A percentile compares a stretch with the other conserved stretches of the same genome.
phyloP scores from a whole-genome alignment of 1,140 invertebrate species.

The Drosophila ficusphila region DNA sequence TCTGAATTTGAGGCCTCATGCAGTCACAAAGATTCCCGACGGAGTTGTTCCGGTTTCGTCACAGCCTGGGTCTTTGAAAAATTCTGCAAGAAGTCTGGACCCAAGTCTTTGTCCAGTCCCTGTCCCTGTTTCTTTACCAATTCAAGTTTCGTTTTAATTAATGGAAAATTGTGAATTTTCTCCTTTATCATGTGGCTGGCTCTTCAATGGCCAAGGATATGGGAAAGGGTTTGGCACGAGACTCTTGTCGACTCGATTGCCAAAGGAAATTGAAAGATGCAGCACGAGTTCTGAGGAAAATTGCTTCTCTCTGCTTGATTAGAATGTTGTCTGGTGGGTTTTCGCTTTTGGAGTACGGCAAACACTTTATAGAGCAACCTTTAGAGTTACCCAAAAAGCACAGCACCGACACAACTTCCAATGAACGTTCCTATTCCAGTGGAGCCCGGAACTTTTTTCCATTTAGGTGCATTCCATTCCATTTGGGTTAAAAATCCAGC shows the following conservation, averaged over 20 bases:
- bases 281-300: constrained; percentile 19
- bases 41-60: constrained; percentile 58
- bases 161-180: constrained; percentile 71
- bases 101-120: constrained; percentile 40
- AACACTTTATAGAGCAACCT: too few relatives aligned
- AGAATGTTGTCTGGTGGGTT: constrained; percentile 29
- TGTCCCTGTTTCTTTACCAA: constrained; percentile 2
- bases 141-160: constrained; percentile 72
- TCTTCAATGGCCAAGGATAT: constrained; percentile 40
- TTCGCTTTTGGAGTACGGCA: neutral
- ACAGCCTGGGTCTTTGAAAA: constrained; percentile 53
- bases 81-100: constrained; percentile 36
- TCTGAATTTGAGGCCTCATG: constrained; percentile 9
- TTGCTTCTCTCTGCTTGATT: constrained; percentile 45
- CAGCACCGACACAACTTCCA: neutral
- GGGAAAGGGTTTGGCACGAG: constrained; percentile 10
- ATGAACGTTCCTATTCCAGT: constrained; percentile 16
- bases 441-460: constrained; percentile 3
- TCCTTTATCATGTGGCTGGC: constrained; percentile 61
- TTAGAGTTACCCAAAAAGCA: neutral
- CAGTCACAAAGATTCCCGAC: constrained; percentile 52
- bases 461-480: constrained; percentile 2
- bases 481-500: constrained; percentile 27
- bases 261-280: constrained; percentile 54
- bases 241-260: constrained; percentile 21